Base-by-base conservation (phyloP, 2,888 invertebrate genomes). In the Xylophagus ater region DNA sequence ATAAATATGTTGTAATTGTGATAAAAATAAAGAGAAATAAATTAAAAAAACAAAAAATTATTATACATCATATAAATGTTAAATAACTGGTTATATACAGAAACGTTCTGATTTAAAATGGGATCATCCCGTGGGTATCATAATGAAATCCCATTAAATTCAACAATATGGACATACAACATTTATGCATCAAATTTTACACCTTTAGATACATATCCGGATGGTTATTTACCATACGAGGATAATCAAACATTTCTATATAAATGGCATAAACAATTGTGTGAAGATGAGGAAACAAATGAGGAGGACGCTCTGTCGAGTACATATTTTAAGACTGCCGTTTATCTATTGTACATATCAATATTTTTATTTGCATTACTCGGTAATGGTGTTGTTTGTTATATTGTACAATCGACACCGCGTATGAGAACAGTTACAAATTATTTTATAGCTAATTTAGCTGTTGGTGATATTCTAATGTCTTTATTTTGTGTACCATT, bases 391-490 rank as follows among this genome's bases (percentile, higher is more conserved):
- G 70, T 81, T 33, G 88, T 93, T 15, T 88, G 88, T 60, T 89
- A 84, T 60, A 83, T 90, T 17, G 88, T 93, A 1, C 71, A 82
- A 47, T 76, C 79, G 4, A 81, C 82, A 10, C 81, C 85, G 1
- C 73, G 85, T 25, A 90, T 92, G 89, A 75, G 84, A 52, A 90
- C 89, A 0, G 88, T 92, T 3, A 92, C 92, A 28, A 93, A 93
- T 62, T 87, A 77, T 62, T 90, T 92, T 61, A 87, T 93, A 55
- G 82, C 85, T 56, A 87, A 86, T 61, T 68, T 93, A 47, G 89
- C 92, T 0, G 71, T 89, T 25, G 87, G 92, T 26, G 93, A 93
- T 59, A 79, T 93, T 43, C 66, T 92, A 40, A 89, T 93, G 80
- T 84, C 89, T 0, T 56, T 87, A 17, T 81, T 93, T 53, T 92